Conservation (phyloP, 2,888 invertebrate genomes). For the Oscheius myriophilus region DNA sequence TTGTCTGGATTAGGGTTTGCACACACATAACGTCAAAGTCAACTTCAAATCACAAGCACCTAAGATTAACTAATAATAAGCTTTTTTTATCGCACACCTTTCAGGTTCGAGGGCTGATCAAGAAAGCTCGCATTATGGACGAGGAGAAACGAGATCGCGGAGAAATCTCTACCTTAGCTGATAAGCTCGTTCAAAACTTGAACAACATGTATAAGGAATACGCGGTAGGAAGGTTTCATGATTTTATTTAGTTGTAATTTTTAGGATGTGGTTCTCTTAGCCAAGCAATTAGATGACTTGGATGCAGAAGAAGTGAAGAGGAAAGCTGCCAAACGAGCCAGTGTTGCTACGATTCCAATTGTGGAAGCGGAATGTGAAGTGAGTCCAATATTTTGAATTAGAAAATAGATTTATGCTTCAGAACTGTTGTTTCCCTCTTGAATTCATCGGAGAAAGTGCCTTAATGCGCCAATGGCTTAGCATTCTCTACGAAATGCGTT, state of each 20-base stretch:
- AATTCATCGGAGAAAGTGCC: conserved; percentile 48
- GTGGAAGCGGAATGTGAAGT: conserved; percentile 43
- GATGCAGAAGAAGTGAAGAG: conserved; percentile 33
- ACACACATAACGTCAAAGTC: background rate
- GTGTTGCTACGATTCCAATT: conserved; percentile 39
- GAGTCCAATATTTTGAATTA: background rate
- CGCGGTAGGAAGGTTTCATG: conserved; percentile 9
- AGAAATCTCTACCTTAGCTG: conserved; percentile 24
- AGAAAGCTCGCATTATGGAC: conserved; percentile 32
- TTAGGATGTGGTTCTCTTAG: conserved; percentile 24
- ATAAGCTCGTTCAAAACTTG: conserved; percentile 27
- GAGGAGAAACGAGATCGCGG: conserved; percentile 33
- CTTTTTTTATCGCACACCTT: background rate
- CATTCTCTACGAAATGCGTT: conserved; percentile 48
- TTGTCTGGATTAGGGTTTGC: conserved; percentile 3
- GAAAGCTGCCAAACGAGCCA: conserved; percentile 27
- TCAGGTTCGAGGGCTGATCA: conserved; percentile 33
- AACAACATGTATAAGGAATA: conserved; percentile 31
- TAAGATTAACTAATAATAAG: background rate
- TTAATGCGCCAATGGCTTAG: conserved; percentile 46
- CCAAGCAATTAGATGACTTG: conserved; percentile 31
- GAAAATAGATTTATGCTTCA: conserved; percentile 20
- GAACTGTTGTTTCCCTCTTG: conserved; percentile 52
- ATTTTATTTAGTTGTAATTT: background rate
- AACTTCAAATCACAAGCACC: background rate